Evolutionary conservation across 2,797 vertebrate species (phyloP), one percentile per base, ranked within the genome.

Genomic region (Eutrigla gurnardus): DNA sequence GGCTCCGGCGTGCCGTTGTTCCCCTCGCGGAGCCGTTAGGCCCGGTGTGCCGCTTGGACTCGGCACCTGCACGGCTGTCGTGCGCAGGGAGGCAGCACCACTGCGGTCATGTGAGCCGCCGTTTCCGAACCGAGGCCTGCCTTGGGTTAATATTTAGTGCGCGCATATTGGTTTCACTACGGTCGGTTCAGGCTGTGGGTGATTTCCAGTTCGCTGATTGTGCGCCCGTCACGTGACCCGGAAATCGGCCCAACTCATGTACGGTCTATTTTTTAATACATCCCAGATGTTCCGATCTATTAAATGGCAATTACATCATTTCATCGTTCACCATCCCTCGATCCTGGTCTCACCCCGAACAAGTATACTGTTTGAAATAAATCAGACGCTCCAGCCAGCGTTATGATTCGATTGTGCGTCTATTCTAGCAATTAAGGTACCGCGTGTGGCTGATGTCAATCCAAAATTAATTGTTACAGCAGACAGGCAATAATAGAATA

Each of bases 31-130:
- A 40, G 18, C 70, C 66, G 65, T 4, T 15, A 0, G 40, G 15
- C 33, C 37, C 52, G 53, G 47, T 18, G 57, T 49, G 74, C 61
- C n/a, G 54, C 42, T 39, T 1, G 10, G 17, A 59, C 61, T 60
- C 64, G 33, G 66, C 69, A 49, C 72, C 73, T 63, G 68, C 65
- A 59, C 50, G 37, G 39, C 52, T 12, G 54, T 12, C 2, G 15
- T 18, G 55, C 25, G 54, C 65, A 61, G 54, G 64, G 25, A 54
- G 50, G 60, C 64, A 58, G 70, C 55, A 25, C 60, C 33, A 35
- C 70, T 35, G 50, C 60, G 58, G 72, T 81, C 68, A 75, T 59
- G 70, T 59, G 71, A 72, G 50, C 68, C 18, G n/a, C 58, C 36
- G 72, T 9, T 55, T 53, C 70, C 52, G 52, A 71, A 58, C 67